Base-by-base conservation (phyloP, 2,113 vertebrate genomes). In the Hepsetus odoe region DNA sequence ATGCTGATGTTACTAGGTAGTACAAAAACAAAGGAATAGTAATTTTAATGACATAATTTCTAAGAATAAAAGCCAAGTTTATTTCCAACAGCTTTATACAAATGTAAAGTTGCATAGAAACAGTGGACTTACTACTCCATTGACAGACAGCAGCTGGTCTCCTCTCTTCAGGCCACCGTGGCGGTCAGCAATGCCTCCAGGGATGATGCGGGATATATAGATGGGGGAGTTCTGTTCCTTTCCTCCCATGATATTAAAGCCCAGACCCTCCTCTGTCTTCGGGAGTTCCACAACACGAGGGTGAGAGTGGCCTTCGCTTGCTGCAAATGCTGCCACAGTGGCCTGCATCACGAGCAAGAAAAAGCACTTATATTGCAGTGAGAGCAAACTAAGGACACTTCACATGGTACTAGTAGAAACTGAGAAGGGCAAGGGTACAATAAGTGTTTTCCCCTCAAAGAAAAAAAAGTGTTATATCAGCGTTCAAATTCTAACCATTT, bases 171-270 rank as follows among this genome's bases (percentile, higher is more conserved):
- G 93, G 58, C 96, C 96, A 26, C 98, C 96, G 0, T 99, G 98
- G 22, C 98, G 92, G 86, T 99, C 98, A 62, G 98, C 97, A 56
- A 98, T 97, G 38, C 98, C 97, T 26, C 94, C 98, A 18, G 98
- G 97, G 86, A 99, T 99, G 86, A 99, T 98, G 56, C 97, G 94
- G 7, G 97, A 99, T 87, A 99, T 98, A 81, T 98, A 99, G 83
- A 99, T 99, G 0, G 98, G 98, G 1, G 98, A 99, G 84, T 99
- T 99, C 87, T 99, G 98, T 83, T 99, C 98, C 92, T 99, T 99
- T 81, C 97, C 97, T 66, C 97, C 98, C 98, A 99, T 99, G 73
- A 99, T 99, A 86, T 99, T 99, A 88, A 99, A 99, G 74, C 98
- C 98, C 72, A 99, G 93, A 10, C 97, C 98, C 90, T 99, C 98